Evolutionary conservation across 2,113 vertebrate species (phyloP).

Genomic region (Dinomys branickii): DNA sequence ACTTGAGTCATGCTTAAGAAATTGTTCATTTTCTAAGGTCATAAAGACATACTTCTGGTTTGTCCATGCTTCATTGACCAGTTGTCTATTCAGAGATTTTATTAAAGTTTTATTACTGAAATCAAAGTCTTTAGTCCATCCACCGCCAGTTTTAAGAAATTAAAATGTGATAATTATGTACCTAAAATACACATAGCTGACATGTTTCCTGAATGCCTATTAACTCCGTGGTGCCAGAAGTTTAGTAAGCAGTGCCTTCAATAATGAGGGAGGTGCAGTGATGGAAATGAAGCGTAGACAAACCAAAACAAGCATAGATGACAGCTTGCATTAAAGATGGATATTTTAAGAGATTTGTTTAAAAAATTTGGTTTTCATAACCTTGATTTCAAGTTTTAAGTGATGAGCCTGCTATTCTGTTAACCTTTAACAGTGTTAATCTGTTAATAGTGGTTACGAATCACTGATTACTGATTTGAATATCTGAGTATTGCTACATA

Average conservation of each 20-base stretch:
- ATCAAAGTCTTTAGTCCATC: not conserved
- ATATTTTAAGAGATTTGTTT: not conserved
- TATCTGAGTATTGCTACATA: not conserved
- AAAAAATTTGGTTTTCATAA: not conserved
- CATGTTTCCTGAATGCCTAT: not conserved
- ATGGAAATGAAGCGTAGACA: not conserved
- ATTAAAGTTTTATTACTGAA: conserved; percentile 5
- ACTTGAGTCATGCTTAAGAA: not conserved
- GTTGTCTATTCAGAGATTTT: too few relatives aligned
- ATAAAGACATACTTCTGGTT: too few relatives aligned
- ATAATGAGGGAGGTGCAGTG: not conserved
- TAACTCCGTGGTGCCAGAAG: not conserved
- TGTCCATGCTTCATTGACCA: too few relatives aligned
- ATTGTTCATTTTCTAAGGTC: not conserved
- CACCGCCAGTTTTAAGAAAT: conserved; percentile 1
- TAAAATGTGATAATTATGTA: conserved; percentile 10
- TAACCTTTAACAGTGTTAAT: not conserved
- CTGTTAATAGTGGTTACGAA: not conserved
- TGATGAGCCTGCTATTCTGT: not conserved
- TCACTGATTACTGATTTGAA: not conserved
- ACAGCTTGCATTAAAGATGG: not conserved
- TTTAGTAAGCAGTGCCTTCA: not conserved
- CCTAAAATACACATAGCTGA: not conserved
- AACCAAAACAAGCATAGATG: not conserved
- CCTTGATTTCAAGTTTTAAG: not conserved